phyloP scores from a whole-genome alignment of 2,113 vertebrate genomes.

The Oriolus oriolus region DNA sequence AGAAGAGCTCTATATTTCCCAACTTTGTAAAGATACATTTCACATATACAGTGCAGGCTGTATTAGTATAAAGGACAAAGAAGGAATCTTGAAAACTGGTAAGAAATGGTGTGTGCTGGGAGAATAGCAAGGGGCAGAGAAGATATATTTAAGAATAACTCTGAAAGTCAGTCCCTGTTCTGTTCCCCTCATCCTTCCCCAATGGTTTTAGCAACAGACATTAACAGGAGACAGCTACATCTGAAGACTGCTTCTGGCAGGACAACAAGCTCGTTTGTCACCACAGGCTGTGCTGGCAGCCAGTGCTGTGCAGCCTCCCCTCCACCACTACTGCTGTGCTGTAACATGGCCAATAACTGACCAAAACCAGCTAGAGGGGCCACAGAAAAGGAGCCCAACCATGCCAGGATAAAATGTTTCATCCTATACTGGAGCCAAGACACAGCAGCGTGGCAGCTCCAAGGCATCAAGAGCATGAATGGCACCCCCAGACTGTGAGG shows the following conservation, averaged over 20 bases:
- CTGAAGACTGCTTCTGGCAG: background rate
- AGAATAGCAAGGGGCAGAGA: background rate
- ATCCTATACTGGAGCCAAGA: background rate
- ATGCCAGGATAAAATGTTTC: background rate
- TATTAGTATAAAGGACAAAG: background rate
- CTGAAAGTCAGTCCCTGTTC: background rate
- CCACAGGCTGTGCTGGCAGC: background rate
- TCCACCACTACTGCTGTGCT: background rate
- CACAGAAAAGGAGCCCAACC: background rate
- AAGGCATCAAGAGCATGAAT: background rate
- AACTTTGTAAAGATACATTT: background rate
- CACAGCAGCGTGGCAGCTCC: background rate
- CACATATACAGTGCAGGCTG: background rate
- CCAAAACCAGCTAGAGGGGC: background rate
- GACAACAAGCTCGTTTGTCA: background rate
- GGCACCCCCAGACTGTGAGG: accelerated
- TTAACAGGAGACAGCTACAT: background rate
- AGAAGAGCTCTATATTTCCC: background rate
- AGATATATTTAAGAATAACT: background rate
- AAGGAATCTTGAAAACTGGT: background rate
- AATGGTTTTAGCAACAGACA: background rate
- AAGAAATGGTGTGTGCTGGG: background rate
- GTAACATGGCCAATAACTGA: background rate
- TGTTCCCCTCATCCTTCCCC: background rate
- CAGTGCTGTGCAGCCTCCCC: background rate